A percentile compares a stretch with the other conserved stretches of the same genome.
Evolutionary conservation across 1,140 invertebrate genomes (phyloP).

Genomic region (Brachionus rotundiformis): DNA sequence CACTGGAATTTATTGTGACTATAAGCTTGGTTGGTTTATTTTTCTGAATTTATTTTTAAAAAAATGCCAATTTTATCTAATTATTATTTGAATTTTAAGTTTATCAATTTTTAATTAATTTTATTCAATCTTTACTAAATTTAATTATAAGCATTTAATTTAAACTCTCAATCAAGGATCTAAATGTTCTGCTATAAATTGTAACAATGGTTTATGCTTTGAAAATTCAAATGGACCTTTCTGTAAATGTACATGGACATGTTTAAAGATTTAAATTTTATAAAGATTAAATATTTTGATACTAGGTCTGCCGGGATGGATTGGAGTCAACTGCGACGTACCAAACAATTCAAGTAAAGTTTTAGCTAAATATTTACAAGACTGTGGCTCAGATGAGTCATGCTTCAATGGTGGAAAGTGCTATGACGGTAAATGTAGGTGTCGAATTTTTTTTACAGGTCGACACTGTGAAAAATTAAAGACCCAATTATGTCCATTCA

Average conservation of each 20-base stretch:
- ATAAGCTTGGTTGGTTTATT: slow-evolving; percentile 75
- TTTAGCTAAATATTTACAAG: background rate
- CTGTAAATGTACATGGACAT: background rate
- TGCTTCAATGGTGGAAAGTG: slow-evolving; percentile 85
- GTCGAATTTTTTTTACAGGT: background rate
- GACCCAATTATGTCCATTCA: background rate
- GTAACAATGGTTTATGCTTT: slow-evolving; percentile 31
- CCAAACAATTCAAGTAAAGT: background rate
- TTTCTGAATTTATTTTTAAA: too few species aligned
- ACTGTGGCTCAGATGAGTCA: slow-evolving; percentile 80
- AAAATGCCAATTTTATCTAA: too few species aligned
- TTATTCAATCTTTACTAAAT: too few species aligned
- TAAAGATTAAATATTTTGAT: background rate
- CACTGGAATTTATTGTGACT: slow-evolving; percentile 68
- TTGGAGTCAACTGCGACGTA: background rate
- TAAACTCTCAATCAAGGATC: background rate
- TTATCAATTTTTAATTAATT: too few species aligned
- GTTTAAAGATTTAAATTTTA: background rate
- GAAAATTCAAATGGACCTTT: background rate
- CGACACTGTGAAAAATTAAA: background rate
- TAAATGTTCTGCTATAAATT: background rate
- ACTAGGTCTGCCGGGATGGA: background rate
- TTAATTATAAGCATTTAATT: background rate
- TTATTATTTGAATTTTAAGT: too few species aligned
- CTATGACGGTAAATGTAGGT: slow-evolving; percentile 53